Evolutionary conservation across 2,113 vertebrate genomes (phyloP), one percentile per base, ranked within the genome.

Genomic region (Daboia siamensis): DNA sequence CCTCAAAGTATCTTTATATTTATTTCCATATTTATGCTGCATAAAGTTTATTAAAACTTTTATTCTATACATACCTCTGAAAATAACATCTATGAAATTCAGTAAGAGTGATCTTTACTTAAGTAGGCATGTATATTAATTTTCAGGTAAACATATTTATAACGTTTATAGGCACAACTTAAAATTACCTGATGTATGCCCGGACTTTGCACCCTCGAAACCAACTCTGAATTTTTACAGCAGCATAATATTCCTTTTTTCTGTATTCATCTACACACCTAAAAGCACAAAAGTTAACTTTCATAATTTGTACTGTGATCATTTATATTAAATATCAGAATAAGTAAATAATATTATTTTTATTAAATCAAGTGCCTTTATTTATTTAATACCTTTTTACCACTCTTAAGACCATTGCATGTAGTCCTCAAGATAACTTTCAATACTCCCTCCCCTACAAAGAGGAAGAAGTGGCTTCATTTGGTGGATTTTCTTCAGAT

Each of bases 171-270:
- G 13, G 2, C 52, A 46, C 4, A 90, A 89, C 80, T 69, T 26
- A 80, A 80, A 3, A 23, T 39, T 97, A 99, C 99, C 98, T 98
- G 93, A 99, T 95, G 91, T 98, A 98, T 29, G 97, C 96, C 55
- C 98, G 97, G 55, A 98, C 96, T 94, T 94, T 97, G 90, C 97
- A 98, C 92, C 97, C 98, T 97, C 98, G 97, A 96, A 99, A 98
- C 98, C 98, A 98, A 97, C 98, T 98, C 97, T 99, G 99, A 87
- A 99, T 99, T 95, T 61, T 96, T 84, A 98, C 93, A 48, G 98
- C 98, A 6, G 98, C 98, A 48, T 95, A 90, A 94, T 98, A 96
- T 89, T 98, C 97, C 39, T 5, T 94, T 94, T 94, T 93, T 93
- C 98, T 97, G 91, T 97, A 96, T 94, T 97, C 95, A 93, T 98